These are phyloP conservation scores for Lepidothrix coronata DNA, from an alignment of 2,113 vertebrate species.

Conservation along the genomic window DNA sequence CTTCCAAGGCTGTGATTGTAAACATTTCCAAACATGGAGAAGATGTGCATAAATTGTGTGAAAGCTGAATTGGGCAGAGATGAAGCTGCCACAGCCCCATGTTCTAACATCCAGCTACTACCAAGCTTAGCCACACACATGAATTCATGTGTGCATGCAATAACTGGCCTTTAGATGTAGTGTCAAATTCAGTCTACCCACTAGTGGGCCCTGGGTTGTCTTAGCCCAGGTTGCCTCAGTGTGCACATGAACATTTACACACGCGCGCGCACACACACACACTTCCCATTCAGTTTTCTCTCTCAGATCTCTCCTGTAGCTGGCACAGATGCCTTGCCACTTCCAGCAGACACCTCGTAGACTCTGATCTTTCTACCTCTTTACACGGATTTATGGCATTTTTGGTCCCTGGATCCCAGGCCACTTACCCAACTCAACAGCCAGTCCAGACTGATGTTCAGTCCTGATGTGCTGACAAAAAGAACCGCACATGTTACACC, in stretches of 20 bases:
- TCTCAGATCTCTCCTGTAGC: not conserved
- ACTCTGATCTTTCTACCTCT: not conserved
- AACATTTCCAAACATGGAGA: not conserved
- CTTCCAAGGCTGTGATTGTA: not conserved
- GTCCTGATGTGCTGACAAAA: fast-evolving
- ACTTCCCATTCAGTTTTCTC: not conserved
- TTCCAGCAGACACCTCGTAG: not conserved
- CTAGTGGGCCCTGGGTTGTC: not conserved
- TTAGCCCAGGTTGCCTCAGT: not conserved
- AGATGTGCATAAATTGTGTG: not conserved
- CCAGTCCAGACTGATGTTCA: not conserved
- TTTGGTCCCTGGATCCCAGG: not conserved
- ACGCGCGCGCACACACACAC: not conserved
- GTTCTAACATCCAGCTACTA: not conserved
- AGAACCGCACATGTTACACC: fast-evolving
- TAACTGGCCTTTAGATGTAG: not conserved
- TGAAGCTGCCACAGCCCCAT: not conserved
- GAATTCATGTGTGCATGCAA: fast-evolving
- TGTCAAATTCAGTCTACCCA: not conserved
- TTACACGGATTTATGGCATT: not conserved
- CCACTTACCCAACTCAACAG: not conserved
- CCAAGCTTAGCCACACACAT: too few relatives aligned
- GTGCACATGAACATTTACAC: not conserved
- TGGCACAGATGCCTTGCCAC: not conserved
- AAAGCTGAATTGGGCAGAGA: not conserved